Evolutionary conservation across 2,113 vertebrate genomes (phyloP), one percentile per base, ranked within the genome.

Genomic region (Rhombomys opimus): DNA sequence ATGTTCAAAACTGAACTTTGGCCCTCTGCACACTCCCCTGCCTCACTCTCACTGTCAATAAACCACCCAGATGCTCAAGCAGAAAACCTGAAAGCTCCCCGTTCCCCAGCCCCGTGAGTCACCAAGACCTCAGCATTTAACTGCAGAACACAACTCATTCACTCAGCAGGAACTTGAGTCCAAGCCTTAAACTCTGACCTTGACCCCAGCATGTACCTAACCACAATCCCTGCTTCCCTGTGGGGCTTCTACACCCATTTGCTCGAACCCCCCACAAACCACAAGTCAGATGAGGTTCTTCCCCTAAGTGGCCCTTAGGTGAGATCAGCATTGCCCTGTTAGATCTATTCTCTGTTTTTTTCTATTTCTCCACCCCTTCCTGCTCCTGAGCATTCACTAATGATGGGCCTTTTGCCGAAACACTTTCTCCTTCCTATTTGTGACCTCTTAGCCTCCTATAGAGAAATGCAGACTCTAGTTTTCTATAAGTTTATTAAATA

Each of bases 261-360:
- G n/a, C 68, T n/a, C 17, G 52, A 61, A 10, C 41, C 52, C 17
- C 23, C 9, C 6, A 7, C 30, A 22, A 30, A 32, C 70, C 63
- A 61, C 35, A 25, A 8, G 12, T 30, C 15, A 61, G 38, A 20
- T 38, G 12, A 41, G 4, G 67, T 27, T 52, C 18, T 63, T 27
- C 50, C 32, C 3, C 35, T 46, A 52, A 17, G n/a, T 27, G n/a
- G 18, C 12, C 35, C 35, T 27, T 5, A 32, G 65, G 3, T 8
- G 5, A 1, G 4, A 50, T 30, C 59, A 7, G 3, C 5, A 17
- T 46, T 2, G 0, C 1, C 17, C 80, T 20, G 30, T 0, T 1
- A n/a, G 59, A 1, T 6, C 35, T 32, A 18, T 0, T 5, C 38
- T 63, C 76, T 65, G 35, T 6, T 18, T 77, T 77, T 22, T 3